Evolutionary conservation across 2,797 vertebrate genomes (phyloP).

Genomic region (Myotis vivesi): DNA sequence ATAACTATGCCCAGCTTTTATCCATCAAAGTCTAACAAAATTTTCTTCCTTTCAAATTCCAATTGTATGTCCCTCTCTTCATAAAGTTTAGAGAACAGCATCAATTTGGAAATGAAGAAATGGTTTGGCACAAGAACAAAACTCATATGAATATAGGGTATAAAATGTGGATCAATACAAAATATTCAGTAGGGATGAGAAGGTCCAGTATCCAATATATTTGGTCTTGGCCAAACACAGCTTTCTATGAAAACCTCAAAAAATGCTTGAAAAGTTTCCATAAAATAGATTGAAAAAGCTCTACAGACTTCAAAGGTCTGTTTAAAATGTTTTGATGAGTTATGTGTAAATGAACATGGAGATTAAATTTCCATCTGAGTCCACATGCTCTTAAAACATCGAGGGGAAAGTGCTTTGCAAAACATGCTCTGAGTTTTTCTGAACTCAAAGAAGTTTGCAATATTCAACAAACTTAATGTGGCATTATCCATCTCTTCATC

Average conservation of each 20-base stretch:
- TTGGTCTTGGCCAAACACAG: constrained; percentile 33
- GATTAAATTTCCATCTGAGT: constrained; percentile 74
- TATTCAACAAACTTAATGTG: constrained; percentile 34
- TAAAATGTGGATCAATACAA: constrained; percentile 47
- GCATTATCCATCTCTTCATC: background rate
- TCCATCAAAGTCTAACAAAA: constrained; percentile 4
- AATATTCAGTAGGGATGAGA: background rate
- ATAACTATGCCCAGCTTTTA: background rate
- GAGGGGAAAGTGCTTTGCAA: constrained; percentile 65
- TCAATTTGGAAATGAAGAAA: constrained; percentile 48
- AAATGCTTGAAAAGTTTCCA: constrained; percentile 63
- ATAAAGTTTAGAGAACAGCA: constrained; percentile 43
- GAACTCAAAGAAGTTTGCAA: constrained; percentile 44
- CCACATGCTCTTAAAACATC: constrained; percentile 71
- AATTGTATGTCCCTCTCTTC: background rate
- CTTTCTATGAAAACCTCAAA: constrained; percentile 45
- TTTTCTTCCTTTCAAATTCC: constrained; percentile 31
- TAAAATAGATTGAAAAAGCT: constrained; percentile 62
- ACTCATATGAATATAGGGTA: background rate
- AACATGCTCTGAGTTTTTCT: constrained; percentile 52
- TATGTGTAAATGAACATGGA: constrained; percentile 77
- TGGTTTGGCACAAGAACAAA: background rate
- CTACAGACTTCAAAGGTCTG: constrained; percentile 69
- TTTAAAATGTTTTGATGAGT: constrained; percentile 76
- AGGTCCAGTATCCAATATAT: background rate